These are phyloP conservation scores for Loxodonta africana DNA, from an alignment of 2,113 vertebrate genomes.

Conservation along the genomic window DNA sequence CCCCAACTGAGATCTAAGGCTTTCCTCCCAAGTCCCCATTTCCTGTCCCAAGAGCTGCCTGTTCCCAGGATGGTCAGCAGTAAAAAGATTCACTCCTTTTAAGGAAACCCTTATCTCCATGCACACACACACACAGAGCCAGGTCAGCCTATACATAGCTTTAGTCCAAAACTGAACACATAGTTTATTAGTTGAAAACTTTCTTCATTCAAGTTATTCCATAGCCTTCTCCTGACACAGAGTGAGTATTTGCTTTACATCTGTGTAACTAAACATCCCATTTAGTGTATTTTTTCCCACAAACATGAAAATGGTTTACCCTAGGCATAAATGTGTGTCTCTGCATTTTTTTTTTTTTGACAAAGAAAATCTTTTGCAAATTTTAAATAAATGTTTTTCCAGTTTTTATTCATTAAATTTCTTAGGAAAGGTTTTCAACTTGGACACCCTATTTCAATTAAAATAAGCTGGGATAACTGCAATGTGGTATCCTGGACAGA, in stretches of 20 bases:
- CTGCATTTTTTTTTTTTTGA: not conserved
- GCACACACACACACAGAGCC: not conserved
- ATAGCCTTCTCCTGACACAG: not conserved
- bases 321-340: not conserved
- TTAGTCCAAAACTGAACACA: not conserved
- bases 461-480: not conserved
- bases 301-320: not conserved
- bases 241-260: not conserved
- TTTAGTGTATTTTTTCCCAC: not conserved
- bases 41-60: not conserved
- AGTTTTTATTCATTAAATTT: slow-evolving; percentile 33
- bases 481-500: not conserved
- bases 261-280: not conserved
- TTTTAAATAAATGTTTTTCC: slow-evolving; percentile 1
- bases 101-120: not conserved
- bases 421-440: not conserved
- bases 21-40: not conserved
- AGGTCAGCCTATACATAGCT: not conserved
- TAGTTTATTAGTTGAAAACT: slow-evolving; percentile 29
- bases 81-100: not conserved
- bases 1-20: not conserved
- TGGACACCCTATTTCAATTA: slow-evolving; percentile 1
- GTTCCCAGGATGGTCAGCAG: not conserved
- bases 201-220: not conserved
- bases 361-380: slow-evolving; percentile 27